phyloP scores from a whole-genome alignment of 2,113 vertebrate species.

The Pheucticus melanocephalus region DNA sequence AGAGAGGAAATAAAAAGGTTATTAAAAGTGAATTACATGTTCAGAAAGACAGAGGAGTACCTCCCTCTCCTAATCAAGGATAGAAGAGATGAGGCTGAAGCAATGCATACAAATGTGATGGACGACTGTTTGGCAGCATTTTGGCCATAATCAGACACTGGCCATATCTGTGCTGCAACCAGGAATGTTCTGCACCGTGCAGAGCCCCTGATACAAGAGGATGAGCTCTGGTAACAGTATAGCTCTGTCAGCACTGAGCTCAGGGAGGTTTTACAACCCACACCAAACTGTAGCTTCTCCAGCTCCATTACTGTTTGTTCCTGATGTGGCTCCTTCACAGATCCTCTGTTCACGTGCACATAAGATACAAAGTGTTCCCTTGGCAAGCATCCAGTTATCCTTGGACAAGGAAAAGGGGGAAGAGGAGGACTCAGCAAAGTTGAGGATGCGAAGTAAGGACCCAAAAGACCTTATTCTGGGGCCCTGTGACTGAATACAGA shows the following conservation, averaged over 20 bases:
- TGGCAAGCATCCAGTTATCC: not conserved
- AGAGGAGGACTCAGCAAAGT: not conserved
- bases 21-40: rapidly evolving
- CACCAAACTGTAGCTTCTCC: not conserved
- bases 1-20: not conserved
- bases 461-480: not conserved
- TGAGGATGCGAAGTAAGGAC: not conserved
- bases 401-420: not conserved
- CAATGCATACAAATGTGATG: rapidly evolving
- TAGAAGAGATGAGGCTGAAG: not conserved
- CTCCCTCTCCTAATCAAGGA: not conserved
- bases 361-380: not conserved
- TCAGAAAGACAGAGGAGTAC: not conserved
- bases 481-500: rapidly evolving
- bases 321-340: not conserved
- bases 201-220: rapidly evolving
- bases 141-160: not conserved
- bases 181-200: rapidly evolving
- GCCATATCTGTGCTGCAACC: not conserved
- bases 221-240: not conserved
- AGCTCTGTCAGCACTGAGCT: not conserved
- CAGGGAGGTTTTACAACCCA: not conserved
- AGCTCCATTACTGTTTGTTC: not conserved
- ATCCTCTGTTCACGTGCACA: rapidly evolving
- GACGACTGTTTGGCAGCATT: not conserved